phyloP scores from a whole-genome alignment of 2,797 vertebrate genomes.

The Sciurus vulgaris region DNA sequence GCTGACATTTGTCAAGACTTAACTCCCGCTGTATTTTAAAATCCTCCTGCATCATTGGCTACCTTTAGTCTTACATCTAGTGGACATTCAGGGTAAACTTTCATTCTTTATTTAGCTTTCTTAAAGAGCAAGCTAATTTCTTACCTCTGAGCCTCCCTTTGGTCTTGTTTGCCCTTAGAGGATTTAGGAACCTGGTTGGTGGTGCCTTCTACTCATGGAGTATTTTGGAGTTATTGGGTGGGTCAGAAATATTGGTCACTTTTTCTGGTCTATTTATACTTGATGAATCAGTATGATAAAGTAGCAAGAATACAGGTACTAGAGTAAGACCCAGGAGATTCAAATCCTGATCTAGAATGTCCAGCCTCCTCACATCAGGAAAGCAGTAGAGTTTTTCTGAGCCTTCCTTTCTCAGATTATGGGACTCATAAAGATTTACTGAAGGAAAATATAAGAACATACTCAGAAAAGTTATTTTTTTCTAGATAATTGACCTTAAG shows the following conservation, averaged over 20 bases:
- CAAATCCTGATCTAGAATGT: background rate
- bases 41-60: background rate
- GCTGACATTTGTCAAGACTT: background rate
- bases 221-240: background rate
- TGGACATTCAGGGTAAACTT: background rate
- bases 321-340: background rate
- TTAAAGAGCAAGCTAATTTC: background rate
- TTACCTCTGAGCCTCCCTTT: constrained; percentile 1
- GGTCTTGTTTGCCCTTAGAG: background rate
- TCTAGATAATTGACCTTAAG: constrained; percentile 11
- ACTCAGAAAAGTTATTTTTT: background rate
- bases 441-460: background rate
- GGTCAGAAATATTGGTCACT: background rate
- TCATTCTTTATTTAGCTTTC: constrained; percentile 9
- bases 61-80: background rate
- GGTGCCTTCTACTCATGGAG: background rate
- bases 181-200: background rate
- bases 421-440: constrained; percentile 26
- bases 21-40: background rate
- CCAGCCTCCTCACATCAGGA: background rate
- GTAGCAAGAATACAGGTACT: background rate
- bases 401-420: background rate
- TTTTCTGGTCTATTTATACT: background rate
- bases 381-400: background rate
- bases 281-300: background rate